phyloP scores from a whole-genome alignment of 92 coral and sea anemone species.

The Epizoanthus ramosus region DNA sequence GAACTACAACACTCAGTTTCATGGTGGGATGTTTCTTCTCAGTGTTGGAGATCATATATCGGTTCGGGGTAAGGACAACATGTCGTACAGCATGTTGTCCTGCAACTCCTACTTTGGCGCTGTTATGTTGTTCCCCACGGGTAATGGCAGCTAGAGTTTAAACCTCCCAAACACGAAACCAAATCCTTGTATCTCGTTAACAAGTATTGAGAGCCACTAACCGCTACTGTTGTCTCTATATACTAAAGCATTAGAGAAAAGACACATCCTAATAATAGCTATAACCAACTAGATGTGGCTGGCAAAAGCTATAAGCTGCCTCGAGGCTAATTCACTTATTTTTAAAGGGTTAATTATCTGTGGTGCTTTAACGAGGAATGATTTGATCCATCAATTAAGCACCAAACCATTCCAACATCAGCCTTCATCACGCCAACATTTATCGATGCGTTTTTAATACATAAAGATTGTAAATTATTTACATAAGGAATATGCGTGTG shows the following conservation, averaged over 20 bases:
- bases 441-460: no score
- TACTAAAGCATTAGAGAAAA: neutral
- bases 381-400: no score
- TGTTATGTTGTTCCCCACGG: constrained; percentile 68
- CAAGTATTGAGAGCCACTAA: neutral
- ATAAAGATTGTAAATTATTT: no score
- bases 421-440: no score
- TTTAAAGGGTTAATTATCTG: no score
- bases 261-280: neutral
- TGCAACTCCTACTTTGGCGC: constrained; percentile 77
- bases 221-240: neutral
- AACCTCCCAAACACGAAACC: neutral
- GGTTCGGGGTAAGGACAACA: constrained; percentile 67
- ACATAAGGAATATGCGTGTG: no score
- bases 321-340: no score
- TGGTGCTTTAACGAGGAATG: no score
- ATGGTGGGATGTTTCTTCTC: constrained; percentile 85
- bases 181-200: no score
- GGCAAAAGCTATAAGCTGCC: no score
- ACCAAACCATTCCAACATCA: no score
- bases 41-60: constrained; percentile 69
- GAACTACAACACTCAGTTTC: constrained; percentile 81
- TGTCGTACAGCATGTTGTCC: constrained; percentile 57
- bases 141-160: constrained; percentile 7
- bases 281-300: no score